Evolutionary conservation across 2,113 vertebrate genomes (phyloP).

Genomic region (Siniperca knerii): DNA sequence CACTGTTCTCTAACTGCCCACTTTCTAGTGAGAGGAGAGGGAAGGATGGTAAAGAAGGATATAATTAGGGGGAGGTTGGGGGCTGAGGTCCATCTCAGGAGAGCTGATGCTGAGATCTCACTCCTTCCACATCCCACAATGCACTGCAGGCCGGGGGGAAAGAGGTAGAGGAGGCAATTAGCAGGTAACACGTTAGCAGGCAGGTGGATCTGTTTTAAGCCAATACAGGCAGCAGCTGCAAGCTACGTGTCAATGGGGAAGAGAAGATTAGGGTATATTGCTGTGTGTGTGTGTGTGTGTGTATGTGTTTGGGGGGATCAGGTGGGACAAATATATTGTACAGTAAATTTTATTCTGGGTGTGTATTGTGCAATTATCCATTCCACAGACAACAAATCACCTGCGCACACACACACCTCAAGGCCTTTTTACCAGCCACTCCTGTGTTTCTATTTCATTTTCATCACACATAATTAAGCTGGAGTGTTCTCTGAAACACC

Average conservation of each 20-base stretch:
- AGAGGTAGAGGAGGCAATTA: slow-evolving; percentile 73
- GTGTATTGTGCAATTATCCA: slow-evolving; percentile 40
- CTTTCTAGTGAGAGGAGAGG: slow-evolving; percentile 27
- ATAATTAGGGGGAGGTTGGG: slow-evolving; percentile 59
- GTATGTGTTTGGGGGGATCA: slow-evolving; percentile 13
- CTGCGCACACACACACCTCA: slow-evolving; percentile 10
- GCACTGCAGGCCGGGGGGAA: slow-evolving; percentile 32
- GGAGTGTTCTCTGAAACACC: slow-evolving; percentile 5
- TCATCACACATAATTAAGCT: slow-evolving; percentile 62
- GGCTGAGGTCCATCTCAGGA: slow-evolving; percentile 54
- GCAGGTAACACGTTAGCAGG: slow-evolving; percentile 60
- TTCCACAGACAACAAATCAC: slow-evolving; percentile 26
- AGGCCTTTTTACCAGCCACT: slow-evolving; percentile 48
- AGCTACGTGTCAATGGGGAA: slow-evolving; percentile 38
- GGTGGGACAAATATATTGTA: slow-evolving; percentile 43
- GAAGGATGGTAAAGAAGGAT: slow-evolving; percentile 1
- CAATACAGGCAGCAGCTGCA: slow-evolving; percentile 53
- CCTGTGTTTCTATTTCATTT: slow-evolving; percentile 58
- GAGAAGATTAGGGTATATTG: neutral
- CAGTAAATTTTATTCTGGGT: slow-evolving; percentile 39
- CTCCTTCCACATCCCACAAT: slow-evolving; percentile 66
- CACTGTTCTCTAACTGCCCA: slow-evolving; percentile 26
- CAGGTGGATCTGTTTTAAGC: slow-evolving; percentile 45
- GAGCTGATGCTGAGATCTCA: slow-evolving; percentile 60
- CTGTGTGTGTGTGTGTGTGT: slow-evolving; percentile 16